Percentiles rank a stretch among this genome's conserved stretches.
phyloP scores from a whole-genome alignment of 2,797 vertebrate genomes.

The Falco concolor region DNA sequence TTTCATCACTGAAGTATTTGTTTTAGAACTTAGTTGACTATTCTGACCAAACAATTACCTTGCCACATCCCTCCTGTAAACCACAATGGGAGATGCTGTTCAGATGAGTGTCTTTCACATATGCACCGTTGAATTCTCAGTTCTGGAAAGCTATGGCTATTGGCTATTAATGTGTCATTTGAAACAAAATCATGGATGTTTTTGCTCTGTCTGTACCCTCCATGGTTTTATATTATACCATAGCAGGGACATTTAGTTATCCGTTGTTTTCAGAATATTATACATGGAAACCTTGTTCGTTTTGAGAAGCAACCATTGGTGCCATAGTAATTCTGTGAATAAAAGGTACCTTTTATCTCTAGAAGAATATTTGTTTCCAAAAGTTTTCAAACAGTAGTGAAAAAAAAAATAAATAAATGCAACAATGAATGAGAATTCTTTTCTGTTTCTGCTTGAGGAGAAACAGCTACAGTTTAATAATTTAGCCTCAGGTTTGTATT shows the following conservation, averaged over 20 bases:
- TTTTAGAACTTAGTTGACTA: not conserved
- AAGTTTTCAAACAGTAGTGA: not conserved
- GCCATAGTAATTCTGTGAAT: not conserved
- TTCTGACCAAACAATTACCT: not conserved
- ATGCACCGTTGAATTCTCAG: not conserved
- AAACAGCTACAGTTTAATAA: not conserved
- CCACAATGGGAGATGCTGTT: not conserved
- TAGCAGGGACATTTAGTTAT: not conserved
- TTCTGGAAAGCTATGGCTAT: not conserved
- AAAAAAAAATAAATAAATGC: too few species aligned
- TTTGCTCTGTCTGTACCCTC: not conserved
- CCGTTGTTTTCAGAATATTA: not conserved
- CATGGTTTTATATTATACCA: not conserved
- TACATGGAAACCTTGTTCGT: not conserved
- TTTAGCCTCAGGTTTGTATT: not conserved
- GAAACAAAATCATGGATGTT: not conserved
- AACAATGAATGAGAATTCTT: not conserved
- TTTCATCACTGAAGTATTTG: not conserved
- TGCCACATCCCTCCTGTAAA: not conserved
- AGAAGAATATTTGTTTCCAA: not conserved
- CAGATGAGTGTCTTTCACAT: not conserved
- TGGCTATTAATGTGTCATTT: not conserved
- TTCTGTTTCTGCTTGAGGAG: not conserved
- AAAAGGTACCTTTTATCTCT: not conserved
- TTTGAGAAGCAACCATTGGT: not conserved